These are phyloP conservation scores for Rattus rattus DNA, from an alignment of 2,113 vertebrate species.

Conservation along the genomic window DNA sequence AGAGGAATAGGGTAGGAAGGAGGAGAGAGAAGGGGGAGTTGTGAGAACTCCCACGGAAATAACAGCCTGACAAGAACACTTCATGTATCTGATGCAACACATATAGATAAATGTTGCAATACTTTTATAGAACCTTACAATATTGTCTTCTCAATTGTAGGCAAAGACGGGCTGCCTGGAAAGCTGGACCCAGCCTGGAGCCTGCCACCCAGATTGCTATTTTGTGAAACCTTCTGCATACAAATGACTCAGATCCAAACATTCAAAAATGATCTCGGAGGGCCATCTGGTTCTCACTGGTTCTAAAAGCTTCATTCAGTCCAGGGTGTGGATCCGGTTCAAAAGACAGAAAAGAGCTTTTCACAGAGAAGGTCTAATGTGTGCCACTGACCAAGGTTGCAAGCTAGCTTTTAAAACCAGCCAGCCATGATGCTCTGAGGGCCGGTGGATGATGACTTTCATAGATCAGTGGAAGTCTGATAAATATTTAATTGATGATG, in stretches of 20 bases:
- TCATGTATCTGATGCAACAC: slow-evolving; percentile 71
- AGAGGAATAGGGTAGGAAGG: background rate
- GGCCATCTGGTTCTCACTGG: slow-evolving; percentile 82
- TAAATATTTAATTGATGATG: slow-evolving; percentile 32
- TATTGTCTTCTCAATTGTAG: slow-evolving; percentile 60
- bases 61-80: slow-evolving; percentile 51
- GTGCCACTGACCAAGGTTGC: background rate
- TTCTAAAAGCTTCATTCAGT: slow-evolving; percentile 75
- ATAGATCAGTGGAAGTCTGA: slow-evolving; percentile 37
- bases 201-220: slow-evolving; percentile 71
- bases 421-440: background rate
- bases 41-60: background rate
- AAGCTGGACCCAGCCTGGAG: slow-evolving; percentile 71
- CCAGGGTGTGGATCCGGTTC: slow-evolving; percentile 63
- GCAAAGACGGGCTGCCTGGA: slow-evolving; percentile 64
- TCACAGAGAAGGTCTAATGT: background rate
- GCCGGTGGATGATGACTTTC: background rate
- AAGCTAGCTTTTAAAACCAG: slow-evolving; percentile 32
- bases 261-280: slow-evolving; percentile 75
- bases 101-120: slow-evolving; percentile 64
- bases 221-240: slow-evolving; percentile 72
- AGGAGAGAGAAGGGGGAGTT: background rate
- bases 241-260: slow-evolving; percentile 78
- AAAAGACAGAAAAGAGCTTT: slow-evolving; percentile 60
- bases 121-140: slow-evolving; percentile 65